Evolutionary conservation across 2,797 vertebrate species (phyloP).

Genomic region (Protonibea diacanthus): DNA sequence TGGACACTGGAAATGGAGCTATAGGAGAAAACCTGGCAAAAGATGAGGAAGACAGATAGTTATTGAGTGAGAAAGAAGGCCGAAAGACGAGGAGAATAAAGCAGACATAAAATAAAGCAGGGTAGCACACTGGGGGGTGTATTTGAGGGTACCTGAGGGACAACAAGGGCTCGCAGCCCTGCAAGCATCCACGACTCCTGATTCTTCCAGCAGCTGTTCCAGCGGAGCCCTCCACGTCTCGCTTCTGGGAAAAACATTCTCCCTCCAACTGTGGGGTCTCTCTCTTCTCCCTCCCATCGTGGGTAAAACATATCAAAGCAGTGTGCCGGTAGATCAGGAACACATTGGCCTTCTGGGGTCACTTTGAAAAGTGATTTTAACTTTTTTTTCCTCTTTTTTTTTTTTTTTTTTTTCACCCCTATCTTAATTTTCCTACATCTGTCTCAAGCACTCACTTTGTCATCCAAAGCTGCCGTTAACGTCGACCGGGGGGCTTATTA

Average conservation of each 20-base stretch:
- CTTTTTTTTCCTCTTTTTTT: conserved; percentile 29
- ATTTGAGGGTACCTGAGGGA: conserved; percentile 61
- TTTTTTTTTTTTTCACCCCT: conserved; percentile 10
- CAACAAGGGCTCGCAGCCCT: conserved; percentile 35
- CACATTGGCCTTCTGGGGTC: conserved; percentile 65
- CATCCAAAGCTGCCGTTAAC: conserved; percentile 48
- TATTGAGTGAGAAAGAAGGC: conserved; percentile 22
- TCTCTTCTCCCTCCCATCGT: conserved; percentile 37
- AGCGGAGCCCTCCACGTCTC: conserved; percentile 29
- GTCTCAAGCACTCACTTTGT: conserved; percentile 61
- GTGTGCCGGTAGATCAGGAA: conserved; percentile 62
- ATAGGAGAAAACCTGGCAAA: conserved; percentile 27
- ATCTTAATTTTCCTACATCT: conserved; percentile 52
- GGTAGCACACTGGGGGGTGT: conserved; percentile 33
- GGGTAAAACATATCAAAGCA: conserved; percentile 68
- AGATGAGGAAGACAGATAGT: conserved; percentile 29
- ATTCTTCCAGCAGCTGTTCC: conserved; percentile 82
- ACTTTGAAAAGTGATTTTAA: conserved; percentile 63
- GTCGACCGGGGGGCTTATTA: conserved; percentile 55
- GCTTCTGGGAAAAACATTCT: conserved; percentile 80
- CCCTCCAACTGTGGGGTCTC: conserved; percentile 64
- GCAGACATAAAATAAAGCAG: conserved; percentile 52
- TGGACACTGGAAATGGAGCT: conserved; percentile 7
- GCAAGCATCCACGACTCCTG: conserved; percentile 62
- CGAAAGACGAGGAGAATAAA: conserved; percentile 19